These are phyloP conservation scores for Aphelenchoides fujianensis DNA, from an alignment of 1,140 invertebrate species.

Conservation along the genomic window DNA sequence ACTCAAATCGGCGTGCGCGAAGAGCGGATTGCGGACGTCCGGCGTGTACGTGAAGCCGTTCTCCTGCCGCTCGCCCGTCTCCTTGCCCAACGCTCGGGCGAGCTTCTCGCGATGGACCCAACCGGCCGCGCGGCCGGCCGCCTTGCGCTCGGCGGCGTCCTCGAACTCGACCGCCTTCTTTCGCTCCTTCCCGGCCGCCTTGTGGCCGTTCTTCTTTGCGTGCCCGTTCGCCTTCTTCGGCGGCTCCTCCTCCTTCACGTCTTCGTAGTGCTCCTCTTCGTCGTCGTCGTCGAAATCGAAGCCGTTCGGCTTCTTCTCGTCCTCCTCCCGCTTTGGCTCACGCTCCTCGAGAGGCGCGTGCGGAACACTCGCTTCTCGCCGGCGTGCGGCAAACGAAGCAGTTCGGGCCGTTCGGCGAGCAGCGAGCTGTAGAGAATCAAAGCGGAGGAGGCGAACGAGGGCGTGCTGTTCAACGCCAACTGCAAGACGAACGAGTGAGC, in stretches of 20 bases:
- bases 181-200: not conserved
- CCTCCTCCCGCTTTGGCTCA: conserved; percentile 56
- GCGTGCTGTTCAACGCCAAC: conserved; percentile 65
- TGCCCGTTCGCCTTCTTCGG: no score
- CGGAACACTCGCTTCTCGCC: not conserved
- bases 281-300: conserved; percentile 53
- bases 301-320: conserved; percentile 56
- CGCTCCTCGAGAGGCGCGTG: not conserved
- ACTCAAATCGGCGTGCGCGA: conserved; percentile 72
- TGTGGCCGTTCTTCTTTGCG: conserved; percentile 1
- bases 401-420: conserved; percentile 61
- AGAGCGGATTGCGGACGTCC: conserved; percentile 76
- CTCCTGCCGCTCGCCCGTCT: conserved; percentile 11
- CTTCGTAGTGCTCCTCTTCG: conserved; percentile 32
- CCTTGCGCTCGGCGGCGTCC: not conserved
- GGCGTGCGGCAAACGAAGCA: conserved; percentile 26
- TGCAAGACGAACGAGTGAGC: conserved; percentile 58
- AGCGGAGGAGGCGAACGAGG: conserved; percentile 72
- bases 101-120: conserved; percentile 18
- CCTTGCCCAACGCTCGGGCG: conserved; percentile 11
- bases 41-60: conserved; percentile 69
- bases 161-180: not conserved
- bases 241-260: conserved; percentile 22
- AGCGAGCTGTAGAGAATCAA: conserved; percentile 77
- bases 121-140: no score